A percentile compares a stretch with the other conserved stretches of the same genome.
phyloP scores from a whole-genome alignment of 1,140 invertebrate genomes.

The Atta colombica region DNA sequence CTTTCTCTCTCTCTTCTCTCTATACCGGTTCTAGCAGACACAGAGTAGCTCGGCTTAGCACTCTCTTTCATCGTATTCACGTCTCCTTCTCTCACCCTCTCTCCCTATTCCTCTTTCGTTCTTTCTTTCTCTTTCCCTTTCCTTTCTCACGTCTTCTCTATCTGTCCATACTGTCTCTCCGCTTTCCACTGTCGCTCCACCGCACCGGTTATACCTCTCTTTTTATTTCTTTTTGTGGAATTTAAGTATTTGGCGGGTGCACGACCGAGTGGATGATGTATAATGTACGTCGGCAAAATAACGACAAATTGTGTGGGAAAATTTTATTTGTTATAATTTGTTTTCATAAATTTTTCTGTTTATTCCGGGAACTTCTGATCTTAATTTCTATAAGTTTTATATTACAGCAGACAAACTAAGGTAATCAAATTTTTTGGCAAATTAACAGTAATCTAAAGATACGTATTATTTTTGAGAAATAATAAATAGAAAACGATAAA shows the following conservation, averaged over 20 bases:
- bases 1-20: conserved; percentile 77
- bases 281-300: conserved; percentile 20
- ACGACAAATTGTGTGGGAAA: conserved; percentile 15
- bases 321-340: neutral
- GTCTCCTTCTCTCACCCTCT: conserved; percentile 69
- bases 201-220: conserved; percentile 63
- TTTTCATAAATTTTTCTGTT: neutral
- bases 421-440: neutral
- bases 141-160: conserved; percentile 18
- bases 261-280: conserved; percentile 53
- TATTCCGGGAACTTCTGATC: neutral
- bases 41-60: conserved; percentile 83
- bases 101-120: conserved; percentile 42
- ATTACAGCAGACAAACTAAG: neutral
- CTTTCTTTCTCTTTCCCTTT: conserved; percentile 37
- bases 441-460: too few species aligned
- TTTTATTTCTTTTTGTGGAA: neutral
- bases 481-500: too few species aligned
- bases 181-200: conserved; percentile 44
- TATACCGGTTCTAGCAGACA: conserved; percentile 82
- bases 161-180: conserved; percentile 28
- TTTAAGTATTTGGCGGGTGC: conserved; percentile 64
- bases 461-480: too few species aligned
- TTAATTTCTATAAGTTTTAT: neutral
- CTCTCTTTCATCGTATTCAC: conserved; percentile 69